phyloP scores from a whole-genome alignment of 2,888 invertebrate species.

The Geophilus truncorum region DNA sequence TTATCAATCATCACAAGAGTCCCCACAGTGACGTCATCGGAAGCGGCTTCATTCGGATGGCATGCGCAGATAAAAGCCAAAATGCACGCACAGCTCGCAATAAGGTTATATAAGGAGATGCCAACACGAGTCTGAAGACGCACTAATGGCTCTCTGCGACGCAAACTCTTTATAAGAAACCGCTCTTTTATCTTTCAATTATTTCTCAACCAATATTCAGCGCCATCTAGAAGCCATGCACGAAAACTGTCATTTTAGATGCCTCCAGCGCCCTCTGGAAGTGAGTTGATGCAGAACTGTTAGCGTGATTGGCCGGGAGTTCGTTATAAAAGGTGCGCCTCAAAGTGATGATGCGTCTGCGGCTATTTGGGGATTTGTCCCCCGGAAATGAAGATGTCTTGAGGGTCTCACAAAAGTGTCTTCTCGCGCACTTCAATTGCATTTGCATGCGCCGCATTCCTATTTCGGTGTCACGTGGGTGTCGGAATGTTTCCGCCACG shows the following conservation, averaged over 20 bases:
- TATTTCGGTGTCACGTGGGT: not conserved
- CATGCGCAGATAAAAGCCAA: not conserved
- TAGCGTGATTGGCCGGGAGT: not conserved
- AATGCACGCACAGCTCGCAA: not conserved
- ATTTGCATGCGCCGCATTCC: not conserved
- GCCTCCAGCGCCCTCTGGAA: no score
- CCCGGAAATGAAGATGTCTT: constrained; percentile 4
- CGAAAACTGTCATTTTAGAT: no score
- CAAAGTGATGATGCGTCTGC: not conserved
- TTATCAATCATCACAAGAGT: not conserved
- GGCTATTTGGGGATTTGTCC: constrained; percentile 3
- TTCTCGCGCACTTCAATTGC: not conserved
- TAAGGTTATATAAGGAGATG: not conserved
- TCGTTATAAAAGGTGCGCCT: not conserved
- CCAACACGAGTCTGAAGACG: not conserved
- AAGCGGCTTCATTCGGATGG: not conserved
- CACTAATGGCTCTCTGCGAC: not conserved
- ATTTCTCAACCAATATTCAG: not conserved
- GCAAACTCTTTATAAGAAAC: not conserved
- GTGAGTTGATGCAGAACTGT: no score
- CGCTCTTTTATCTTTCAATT: not conserved
- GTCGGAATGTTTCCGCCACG: not conserved
- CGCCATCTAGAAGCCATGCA: no score
- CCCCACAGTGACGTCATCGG: not conserved
- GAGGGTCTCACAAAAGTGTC: not conserved